Evolutionary conservation across 2,113 vertebrate genomes (phyloP), one percentile per base, ranked within the genome.

Genomic region (Heterotis niloticus): DNA sequence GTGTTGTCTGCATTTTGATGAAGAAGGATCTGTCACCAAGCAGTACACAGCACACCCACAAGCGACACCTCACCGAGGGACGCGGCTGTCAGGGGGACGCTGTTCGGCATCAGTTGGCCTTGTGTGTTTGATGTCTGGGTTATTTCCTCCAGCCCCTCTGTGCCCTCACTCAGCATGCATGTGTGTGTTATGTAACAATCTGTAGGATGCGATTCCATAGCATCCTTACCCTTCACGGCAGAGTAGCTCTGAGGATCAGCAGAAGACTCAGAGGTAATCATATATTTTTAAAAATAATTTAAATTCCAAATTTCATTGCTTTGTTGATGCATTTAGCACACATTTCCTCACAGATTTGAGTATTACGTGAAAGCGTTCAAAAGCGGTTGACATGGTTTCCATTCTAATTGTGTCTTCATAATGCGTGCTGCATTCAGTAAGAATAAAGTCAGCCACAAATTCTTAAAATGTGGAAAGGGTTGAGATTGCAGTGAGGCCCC

Each of bases 121-220:
- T 23, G 20, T 7, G 12, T 52, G n/a, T 54, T 72, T 54, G 69
- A 54, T 72, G 69, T 72, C 69, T 72, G 44, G 44, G 20, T 54
- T 51, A 7, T 54, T 72, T 72, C 69, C 69, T 54, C 44, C 56
- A 14, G 24, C 51, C 18, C 60, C 20, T 0, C 13, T 72, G 29
- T 44, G 17, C 59, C 23, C 67, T 26, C 16, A 57, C 60, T 51
- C 7, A 44, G 24, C 24, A 66, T 64, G 79, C n/a, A 12, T 75
- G 64, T 64, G 52, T 24, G 64, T 20, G 57, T 87, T 83, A 85
- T 17, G 52, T 80, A 85, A 88, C 71, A 70, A 23, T 68, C 65
- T 80, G 68, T 44, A 26, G 68, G 54, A 34, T 70, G 52, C 76
- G 68, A 64, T 62, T 51, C 9, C 9, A n/a, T 34, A 28, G 66